A percentile compares a stretch with the other conserved stretches of the same genome.
These are phyloP conservation scores for Epistrophe eligans DNA, from an alignment of 2,888 invertebrate species.

Conservation along the genomic window DNA sequence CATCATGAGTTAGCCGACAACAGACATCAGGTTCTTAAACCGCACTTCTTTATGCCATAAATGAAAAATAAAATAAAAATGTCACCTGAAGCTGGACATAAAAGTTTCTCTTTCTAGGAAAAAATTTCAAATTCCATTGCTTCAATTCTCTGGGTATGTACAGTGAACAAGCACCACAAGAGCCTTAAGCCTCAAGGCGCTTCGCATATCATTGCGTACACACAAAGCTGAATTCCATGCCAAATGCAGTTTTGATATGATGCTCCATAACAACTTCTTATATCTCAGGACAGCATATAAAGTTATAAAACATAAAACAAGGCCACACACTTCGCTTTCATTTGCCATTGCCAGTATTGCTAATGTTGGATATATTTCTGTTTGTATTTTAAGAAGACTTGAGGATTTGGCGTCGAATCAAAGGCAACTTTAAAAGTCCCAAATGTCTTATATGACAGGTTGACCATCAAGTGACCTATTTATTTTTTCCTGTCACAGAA, in stretches of 20 bases:
- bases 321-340: slow-evolving; percentile 73
- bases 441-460: slow-evolving; percentile 15
- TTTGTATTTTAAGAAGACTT: not conserved
- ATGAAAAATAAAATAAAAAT: slow-evolving; percentile 34
- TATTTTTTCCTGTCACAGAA: not conserved
- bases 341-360: slow-evolving; percentile 33
- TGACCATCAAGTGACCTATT: slow-evolving; percentile 16
- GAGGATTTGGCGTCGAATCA: not conserved
- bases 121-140: slow-evolving; percentile 68
- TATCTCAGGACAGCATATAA: slow-evolving; percentile 50
- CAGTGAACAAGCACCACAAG: not conserved
- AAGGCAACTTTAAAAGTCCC: not conserved
- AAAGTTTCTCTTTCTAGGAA: slow-evolving; percentile 73
- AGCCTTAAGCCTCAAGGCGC: slow-evolving; percentile 38
- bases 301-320: slow-evolving; percentile 52
- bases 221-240: slow-evolving; percentile 57
- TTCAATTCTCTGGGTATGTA: not conserved
- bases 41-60: slow-evolving; percentile 8
- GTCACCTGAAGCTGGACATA: slow-evolving; percentile 47
- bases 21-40: slow-evolving; percentile 22
- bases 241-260: slow-evolving; percentile 45
- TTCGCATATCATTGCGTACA: slow-evolving; percentile 53
- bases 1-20: not conserved
- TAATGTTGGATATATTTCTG: not conserved
- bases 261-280: slow-evolving; percentile 57